These are phyloP conservation scores for Leptopilina boulardi DNA, from an alignment of 1,140 invertebrate species.

Conservation along the genomic window DNA sequence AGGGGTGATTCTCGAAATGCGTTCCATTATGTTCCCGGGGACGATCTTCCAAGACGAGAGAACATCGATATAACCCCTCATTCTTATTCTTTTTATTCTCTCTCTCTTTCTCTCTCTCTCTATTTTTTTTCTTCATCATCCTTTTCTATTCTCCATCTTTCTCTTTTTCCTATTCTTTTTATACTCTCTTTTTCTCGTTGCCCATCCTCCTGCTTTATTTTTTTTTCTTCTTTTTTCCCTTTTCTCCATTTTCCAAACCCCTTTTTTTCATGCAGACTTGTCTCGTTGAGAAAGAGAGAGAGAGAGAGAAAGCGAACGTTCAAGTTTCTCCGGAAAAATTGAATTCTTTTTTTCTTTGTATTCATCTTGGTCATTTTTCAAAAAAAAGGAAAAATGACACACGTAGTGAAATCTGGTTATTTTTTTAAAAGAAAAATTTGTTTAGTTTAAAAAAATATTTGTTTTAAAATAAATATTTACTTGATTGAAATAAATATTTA, in stretches of 20 bases:
- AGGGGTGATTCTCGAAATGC: conserved; percentile 54
- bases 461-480: too few species aligned
- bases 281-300: neutral
- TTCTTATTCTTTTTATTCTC: conserved; percentile 12
- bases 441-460: too few species aligned
- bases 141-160: conserved; percentile 9
- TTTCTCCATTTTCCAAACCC: conserved; percentile 17
- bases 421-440: too few species aligned
- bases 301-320: neutral
- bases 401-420: too few species aligned
- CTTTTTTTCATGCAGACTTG: conserved; percentile 2
- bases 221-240: neutral
- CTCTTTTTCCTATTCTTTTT: neutral
- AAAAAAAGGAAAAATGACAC: too few species aligned
- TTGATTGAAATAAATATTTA: too few species aligned
- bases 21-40: conserved; percentile 46
- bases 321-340: neutral
- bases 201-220: neutral
- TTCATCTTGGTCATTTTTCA: too few species aligned
- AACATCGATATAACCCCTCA: conserved; percentile 39
- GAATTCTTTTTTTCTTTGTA: neutral
- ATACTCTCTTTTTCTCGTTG: neutral
- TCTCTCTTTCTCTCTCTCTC: neutral
- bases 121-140: neutral
- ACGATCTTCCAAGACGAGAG: conserved; percentile 39